These are phyloP conservation scores for Drosophila subpulchrella DNA, from an alignment of 1,140 invertebrate genomes.

Conservation along the genomic window DNA sequence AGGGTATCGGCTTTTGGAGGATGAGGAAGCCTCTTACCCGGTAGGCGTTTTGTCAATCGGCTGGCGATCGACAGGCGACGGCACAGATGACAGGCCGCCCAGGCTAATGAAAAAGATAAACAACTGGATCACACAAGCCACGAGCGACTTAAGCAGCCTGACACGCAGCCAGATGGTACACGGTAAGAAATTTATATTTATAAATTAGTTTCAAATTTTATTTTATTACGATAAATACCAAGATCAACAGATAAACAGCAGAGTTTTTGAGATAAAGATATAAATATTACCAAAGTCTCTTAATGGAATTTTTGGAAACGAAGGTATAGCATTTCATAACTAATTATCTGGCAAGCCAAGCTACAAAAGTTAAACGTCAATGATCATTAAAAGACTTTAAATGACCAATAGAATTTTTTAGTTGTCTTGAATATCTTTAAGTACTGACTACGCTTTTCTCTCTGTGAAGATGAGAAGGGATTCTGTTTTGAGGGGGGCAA, in stretches of 20 bases:
- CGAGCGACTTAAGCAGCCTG: slow-evolving; percentile 9
- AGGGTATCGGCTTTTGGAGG: slow-evolving; percentile 12
- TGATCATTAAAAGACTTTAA: no score
- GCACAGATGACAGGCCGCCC: slow-evolving; percentile 79
- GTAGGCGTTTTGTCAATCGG: slow-evolving; percentile 78
- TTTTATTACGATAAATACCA: no score
- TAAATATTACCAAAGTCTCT: no score
- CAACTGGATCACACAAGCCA: slow-evolving; percentile 70
- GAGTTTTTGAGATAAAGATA: no score
- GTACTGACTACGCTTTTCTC: neutral
- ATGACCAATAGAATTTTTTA: no score
- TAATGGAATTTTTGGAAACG: no score
- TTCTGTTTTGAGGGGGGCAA: neutral
- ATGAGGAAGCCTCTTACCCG: slow-evolving; percentile 32
- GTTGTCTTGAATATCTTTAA: neutral
- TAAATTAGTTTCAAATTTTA: no score
- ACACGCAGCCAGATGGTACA: slow-evolving; percentile 42
- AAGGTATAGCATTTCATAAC: no score
- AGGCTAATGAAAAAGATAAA: slow-evolving; percentile 82
- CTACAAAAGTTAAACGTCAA: no score
- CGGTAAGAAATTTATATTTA: neutral
- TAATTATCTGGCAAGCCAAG: no score
- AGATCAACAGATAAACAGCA: no score
- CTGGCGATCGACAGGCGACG: slow-evolving; percentile 75
- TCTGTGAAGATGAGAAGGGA: slow-evolving; percentile 4